These are phyloP conservation scores for Diabrotica balteata DNA, from an alignment of 2,888 invertebrate species.

Conservation along the genomic window DNA sequence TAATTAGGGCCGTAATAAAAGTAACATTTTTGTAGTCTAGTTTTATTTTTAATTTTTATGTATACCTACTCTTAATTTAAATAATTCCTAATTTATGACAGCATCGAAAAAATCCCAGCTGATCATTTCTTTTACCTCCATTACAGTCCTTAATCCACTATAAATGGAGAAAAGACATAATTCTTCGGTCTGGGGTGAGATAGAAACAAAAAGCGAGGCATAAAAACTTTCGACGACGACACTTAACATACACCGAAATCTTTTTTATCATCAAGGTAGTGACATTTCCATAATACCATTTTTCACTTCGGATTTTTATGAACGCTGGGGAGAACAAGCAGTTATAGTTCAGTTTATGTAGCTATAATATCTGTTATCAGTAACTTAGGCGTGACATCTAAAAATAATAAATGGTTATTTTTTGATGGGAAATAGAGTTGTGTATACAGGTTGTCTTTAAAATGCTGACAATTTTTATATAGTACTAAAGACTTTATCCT, in stretches of 20 bases:
- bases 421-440: no score
- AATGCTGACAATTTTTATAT: no score
- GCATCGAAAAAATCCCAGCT: background rate
- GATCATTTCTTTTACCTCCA: constrained; percentile 12
- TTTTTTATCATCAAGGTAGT: constrained; percentile 30
- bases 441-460: no score
- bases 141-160: constrained; percentile 19
- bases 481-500: no score
- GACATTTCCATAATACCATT: constrained; percentile 35
- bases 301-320: constrained; percentile 30
- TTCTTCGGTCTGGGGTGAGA: constrained; percentile 14
- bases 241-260: constrained; percentile 23
- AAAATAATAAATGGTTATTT: no score
- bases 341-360: constrained; percentile 16
- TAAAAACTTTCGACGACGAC: constrained; percentile 14
- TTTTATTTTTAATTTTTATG: no score
- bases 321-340: constrained; percentile 22
- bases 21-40: no score
- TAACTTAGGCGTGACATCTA: no score
- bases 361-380: constrained; percentile 4
- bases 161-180: constrained; percentile 20
- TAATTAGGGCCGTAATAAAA: no score
- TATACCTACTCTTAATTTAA: no score
- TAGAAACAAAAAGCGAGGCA: constrained; percentile 11
- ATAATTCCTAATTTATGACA: no score